Evolutionary conservation across 2,113 vertebrate species (phyloP).

Genomic region (Vidua chalybeata): DNA sequence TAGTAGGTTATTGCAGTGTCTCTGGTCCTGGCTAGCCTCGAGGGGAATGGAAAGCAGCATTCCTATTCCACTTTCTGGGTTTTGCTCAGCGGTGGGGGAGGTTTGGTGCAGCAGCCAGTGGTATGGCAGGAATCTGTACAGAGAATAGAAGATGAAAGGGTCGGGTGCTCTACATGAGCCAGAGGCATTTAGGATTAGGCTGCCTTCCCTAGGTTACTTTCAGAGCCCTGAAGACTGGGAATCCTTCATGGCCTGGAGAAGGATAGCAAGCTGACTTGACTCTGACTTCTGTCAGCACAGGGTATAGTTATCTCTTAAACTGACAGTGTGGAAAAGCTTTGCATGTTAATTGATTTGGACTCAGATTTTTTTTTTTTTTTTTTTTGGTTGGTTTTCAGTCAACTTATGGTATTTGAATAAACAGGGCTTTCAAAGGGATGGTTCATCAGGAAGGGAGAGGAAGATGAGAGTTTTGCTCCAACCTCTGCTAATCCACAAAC

Average conservation of each 20-base stretch:
- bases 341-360: not conserved
- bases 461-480: not conserved
- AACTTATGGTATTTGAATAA: conserved; percentile 39
- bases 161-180: conserved; percentile 10
- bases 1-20: not conserved
- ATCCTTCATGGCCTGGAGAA: conserved; percentile 15
- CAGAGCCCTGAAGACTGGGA: not conserved
- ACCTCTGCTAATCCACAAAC: not conserved
- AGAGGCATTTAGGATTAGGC: conserved; percentile 58
- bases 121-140: conserved; percentile 67
- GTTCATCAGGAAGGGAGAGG: not conserved
- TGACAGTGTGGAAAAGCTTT: conserved; percentile 13
- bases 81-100: conserved; percentile 50
- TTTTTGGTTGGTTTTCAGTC: not conserved
- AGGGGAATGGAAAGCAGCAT: conserved; percentile 31
- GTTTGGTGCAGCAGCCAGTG: conserved; percentile 43
- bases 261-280: not conserved
- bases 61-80: conserved; percentile 31
- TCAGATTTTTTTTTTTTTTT: not conserved
- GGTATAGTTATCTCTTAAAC: not conserved
- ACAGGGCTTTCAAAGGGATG: not conserved
- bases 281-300: not conserved
- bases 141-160: conserved; percentile 64
- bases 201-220: conserved; percentile 18
- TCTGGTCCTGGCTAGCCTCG: not conserved